Evolutionary conservation across 2,113 vertebrate genomes (phyloP).

Genomic region (Thermophis baileyi): DNA sequence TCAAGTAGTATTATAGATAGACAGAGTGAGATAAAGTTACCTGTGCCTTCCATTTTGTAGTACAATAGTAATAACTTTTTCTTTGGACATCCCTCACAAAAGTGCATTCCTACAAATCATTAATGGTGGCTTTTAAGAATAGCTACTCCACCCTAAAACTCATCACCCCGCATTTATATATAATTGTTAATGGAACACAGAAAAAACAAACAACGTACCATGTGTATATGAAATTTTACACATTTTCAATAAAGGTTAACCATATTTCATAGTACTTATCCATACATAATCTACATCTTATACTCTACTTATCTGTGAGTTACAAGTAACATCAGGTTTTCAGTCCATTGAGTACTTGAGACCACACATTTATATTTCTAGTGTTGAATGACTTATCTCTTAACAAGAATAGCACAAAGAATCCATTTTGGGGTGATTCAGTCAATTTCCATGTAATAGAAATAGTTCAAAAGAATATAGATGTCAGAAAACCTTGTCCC

Average conservation of each 20-base stretch:
- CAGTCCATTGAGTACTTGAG: background rate
- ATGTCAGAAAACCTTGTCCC: background rate
- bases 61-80: too few species aligned
- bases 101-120: background rate
- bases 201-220: background rate
- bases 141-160: background rate
- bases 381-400: background rate
- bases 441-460: background rate
- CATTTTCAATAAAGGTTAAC: background rate
- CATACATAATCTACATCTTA: background rate
- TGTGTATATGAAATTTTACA: background rate
- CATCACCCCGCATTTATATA: background rate
- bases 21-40: background rate
- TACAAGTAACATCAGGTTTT: background rate
- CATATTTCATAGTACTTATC: background rate
- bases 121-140: background rate
- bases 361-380: background rate
- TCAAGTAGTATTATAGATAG: background rate
- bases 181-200: background rate
- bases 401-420: background rate
- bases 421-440: background rate
- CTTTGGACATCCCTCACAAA: background rate
- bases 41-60: background rate
- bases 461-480: background rate
- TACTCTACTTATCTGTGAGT: background rate